Percentiles rank a stretch among this genome's conserved stretches.
These are phyloP conservation scores for Carposina sasakii DNA, from an alignment of 1,140 invertebrate species.

Conservation along the genomic window DNA sequence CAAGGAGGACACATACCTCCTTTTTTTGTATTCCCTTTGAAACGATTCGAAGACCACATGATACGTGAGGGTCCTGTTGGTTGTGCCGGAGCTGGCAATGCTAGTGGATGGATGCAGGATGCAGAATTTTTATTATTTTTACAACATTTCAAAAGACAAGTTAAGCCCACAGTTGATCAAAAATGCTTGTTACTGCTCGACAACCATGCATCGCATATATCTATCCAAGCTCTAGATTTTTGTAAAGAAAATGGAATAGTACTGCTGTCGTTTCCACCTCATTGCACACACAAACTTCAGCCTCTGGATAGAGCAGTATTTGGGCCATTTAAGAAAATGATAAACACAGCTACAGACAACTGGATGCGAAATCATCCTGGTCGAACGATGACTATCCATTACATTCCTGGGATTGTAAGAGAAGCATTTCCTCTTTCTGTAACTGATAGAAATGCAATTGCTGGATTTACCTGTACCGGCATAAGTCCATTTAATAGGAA, in stretches of 20 bases:
- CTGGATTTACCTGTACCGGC: conserved; percentile 54
- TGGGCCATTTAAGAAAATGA: conserved; percentile 13
- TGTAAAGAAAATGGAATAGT: not conserved
- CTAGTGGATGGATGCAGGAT: conserved; percentile 13
- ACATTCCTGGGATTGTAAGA: conserved; percentile 11
- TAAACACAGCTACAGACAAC: conserved; percentile 12
- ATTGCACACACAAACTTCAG: not conserved
- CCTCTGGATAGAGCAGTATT: conserved; percentile 14
- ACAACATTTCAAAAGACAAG: conserved; percentile 15
- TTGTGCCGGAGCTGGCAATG: conserved; percentile 5
- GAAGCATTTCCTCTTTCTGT: conserved; percentile 28
- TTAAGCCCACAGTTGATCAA: conserved; percentile 3
- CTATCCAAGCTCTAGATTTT: not conserved
- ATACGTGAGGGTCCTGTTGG: not conserved
- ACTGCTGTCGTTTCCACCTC: not conserved
- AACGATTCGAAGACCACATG: not conserved
- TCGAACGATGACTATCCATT: conserved; percentile 12
- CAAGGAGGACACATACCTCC: not conserved
- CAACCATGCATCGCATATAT: conserved; percentile 11
- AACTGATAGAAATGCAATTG: conserved; percentile 52
- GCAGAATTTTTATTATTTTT: conserved; percentile 13
- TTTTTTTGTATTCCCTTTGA: conserved; percentile 10
- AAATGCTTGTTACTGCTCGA: conserved; percentile 7
- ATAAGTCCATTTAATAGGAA: conserved; percentile 54
- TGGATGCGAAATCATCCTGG: conserved; percentile 14